Conservation (phyloP, 2,888 invertebrate species). For the Dicyrtoma fusca region DNA sequence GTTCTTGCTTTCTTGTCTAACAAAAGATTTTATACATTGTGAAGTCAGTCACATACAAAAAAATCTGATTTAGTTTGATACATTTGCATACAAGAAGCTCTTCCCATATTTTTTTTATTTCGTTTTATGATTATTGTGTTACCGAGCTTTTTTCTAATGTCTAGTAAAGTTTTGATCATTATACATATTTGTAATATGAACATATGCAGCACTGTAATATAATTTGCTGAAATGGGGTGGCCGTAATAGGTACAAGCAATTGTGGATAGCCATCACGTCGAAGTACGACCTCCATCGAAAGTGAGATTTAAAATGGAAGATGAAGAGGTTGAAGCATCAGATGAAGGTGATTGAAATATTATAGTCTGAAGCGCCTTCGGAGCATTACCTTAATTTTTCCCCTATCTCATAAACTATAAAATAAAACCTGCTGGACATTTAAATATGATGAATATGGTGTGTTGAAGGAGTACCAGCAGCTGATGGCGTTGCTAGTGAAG, state of each 20-base stretch:
- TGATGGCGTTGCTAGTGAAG: slow-evolving; percentile 42
- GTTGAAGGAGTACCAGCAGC: slow-evolving; percentile 36
- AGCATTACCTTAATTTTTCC: neutral
- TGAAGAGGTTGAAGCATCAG: slow-evolving; percentile 55
- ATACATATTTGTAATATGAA: no score
- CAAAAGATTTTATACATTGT: no score
- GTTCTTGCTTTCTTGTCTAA: no score
- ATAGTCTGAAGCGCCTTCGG: no score
- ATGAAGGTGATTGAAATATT: slow-evolving; percentile 48
- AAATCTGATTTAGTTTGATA: no score
- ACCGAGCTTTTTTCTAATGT: no score
- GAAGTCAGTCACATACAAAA: no score
- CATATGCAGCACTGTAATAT: no score
- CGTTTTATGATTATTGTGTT: neutral
- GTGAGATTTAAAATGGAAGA: slow-evolving; percentile 46
- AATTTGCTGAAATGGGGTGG: no score
- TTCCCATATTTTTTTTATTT: neutral
- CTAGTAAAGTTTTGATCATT: neutral
- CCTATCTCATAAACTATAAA: neutral
- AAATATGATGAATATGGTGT: neutral
- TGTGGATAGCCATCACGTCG: slow-evolving; percentile 85
- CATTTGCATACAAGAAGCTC: slow-evolving; percentile 1
- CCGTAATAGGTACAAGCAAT: slow-evolving; percentile 82
- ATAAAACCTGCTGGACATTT: neutral
- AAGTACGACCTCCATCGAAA: slow-evolving; percentile 58